Evolutionary conservation across 2,797 vertebrate species (phyloP).

Genomic region (Characodon lateralis): DNA sequence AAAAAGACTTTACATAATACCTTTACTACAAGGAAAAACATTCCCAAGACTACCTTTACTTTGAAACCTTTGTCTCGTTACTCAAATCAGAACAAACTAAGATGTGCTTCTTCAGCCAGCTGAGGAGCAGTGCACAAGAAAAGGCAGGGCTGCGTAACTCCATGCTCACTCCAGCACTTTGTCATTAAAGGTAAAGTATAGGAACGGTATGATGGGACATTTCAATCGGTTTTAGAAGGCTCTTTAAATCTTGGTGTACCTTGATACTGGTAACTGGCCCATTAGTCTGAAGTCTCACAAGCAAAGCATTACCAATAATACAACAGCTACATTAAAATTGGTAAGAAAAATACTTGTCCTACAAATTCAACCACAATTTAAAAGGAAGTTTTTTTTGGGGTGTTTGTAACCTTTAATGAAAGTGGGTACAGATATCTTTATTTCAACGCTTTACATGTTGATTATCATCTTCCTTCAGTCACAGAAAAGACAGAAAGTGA

Average conservation of each 20-base stretch:
- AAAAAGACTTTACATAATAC: too few species aligned
- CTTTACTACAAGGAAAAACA: too few species aligned
- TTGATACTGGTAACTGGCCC: not conserved
- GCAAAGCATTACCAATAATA: not conserved
- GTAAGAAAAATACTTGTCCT: too few species aligned
- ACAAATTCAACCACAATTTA: not conserved
- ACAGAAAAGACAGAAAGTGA: conserved; percentile 52
- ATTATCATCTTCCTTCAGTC: conserved; percentile 49
- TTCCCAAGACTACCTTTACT: too few species aligned
- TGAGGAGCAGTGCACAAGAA: not conserved
- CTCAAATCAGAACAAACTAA: not conserved
- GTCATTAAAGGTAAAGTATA: not conserved
- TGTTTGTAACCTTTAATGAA: not conserved
- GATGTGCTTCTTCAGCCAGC: not conserved
- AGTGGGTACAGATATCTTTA: conserved; percentile 36
- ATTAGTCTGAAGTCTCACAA: not conserved
- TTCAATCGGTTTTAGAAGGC: not conserved
- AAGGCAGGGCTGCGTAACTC: too few species aligned
- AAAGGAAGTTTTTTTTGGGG: not conserved
- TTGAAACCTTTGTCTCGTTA: too few species aligned
- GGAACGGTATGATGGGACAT: not conserved
- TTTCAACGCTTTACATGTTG: conserved; percentile 59
- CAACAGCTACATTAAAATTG: not conserved
- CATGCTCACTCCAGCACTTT: not conserved
- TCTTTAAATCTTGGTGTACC: not conserved